Evolutionary conservation across 2,888 invertebrate genomes (phyloP).

Genomic region (Cryptocephalus primarius): DNA sequence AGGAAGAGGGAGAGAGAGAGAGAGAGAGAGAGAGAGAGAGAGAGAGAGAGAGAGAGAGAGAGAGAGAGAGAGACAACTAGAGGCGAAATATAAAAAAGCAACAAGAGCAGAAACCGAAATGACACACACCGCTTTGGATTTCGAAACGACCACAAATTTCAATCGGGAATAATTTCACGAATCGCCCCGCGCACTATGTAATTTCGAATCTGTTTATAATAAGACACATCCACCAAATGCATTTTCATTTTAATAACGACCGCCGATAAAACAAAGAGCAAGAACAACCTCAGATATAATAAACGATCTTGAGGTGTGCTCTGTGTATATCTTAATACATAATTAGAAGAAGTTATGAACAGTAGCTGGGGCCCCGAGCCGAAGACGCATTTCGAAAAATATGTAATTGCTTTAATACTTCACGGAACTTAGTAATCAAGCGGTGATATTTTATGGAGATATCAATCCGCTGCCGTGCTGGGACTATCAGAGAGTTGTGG

Average conservation of each 20-base stretch:
- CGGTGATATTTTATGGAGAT: slow-evolving; percentile 31
- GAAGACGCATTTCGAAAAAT: slow-evolving; percentile 21
- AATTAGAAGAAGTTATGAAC: slow-evolving; percentile 24
- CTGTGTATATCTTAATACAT: slow-evolving; percentile 22
- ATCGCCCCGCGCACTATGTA: slow-evolving; percentile 13
- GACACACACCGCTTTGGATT: slow-evolving; percentile 9
- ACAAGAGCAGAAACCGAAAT: slow-evolving; percentile 1
- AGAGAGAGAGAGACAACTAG: too few species aligned
- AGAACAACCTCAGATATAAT: slow-evolving; percentile 22
- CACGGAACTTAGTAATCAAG: slow-evolving; percentile 28
- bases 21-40: too few species aligned
- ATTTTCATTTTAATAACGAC: slow-evolving; percentile 22
- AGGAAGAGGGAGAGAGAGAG: too few species aligned
- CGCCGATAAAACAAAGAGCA: slow-evolving; percentile 21
- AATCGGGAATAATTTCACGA: slow-evolving; percentile 12
- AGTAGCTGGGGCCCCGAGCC: slow-evolving; percentile 22
- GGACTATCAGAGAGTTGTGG: slow-evolving; percentile 24
- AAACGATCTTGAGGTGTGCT: slow-evolving; percentile 18
- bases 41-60: too few species aligned
- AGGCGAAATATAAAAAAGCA: too few species aligned
- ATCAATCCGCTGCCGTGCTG: slow-evolving; percentile 21
- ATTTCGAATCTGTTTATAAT: slow-evolving; percentile 10
- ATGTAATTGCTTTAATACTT: slow-evolving; percentile 29
- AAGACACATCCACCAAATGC: slow-evolving; percentile 5
- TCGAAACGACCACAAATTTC: slow-evolving; percentile 14